Percentiles rank a stretch among this genome's conserved stretches.
These are phyloP conservation scores for Stenopsyche tienmushanensis DNA, from an alignment of 1,140 invertebrate genomes.

Conservation along the genomic window DNA sequence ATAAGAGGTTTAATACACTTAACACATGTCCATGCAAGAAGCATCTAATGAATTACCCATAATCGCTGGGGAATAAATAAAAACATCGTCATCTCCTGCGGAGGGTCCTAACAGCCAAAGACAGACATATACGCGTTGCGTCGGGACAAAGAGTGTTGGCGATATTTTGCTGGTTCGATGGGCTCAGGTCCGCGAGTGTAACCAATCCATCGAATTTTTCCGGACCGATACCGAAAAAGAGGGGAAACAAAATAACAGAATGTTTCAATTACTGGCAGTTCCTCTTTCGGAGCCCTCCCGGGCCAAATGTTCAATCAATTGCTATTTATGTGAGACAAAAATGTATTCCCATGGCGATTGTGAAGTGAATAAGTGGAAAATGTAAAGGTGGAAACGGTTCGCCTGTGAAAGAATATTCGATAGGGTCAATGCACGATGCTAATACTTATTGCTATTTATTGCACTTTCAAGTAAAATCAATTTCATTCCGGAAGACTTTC, in stretches of 20 bases:
- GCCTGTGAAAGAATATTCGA: too few species aligned
- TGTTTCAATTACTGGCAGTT: constrained; percentile 31
- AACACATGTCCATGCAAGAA: constrained; percentile 33
- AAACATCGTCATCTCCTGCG: constrained; percentile 28
- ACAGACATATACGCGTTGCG: too few species aligned
- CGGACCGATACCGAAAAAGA: constrained; percentile 3
- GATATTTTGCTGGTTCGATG: too few species aligned
- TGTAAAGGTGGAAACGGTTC: background rate
- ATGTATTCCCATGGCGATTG: constrained; percentile 26
- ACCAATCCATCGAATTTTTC: constrained; percentile 25
- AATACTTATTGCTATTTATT: too few species aligned
- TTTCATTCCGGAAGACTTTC: too few species aligned
- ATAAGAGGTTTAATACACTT: constrained; percentile 36
- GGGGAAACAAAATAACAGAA: constrained; percentile 21
- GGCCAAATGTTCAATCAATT: constrained; percentile 34
- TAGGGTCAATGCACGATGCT: too few species aligned
- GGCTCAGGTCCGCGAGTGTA: background rate
- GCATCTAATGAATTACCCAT: constrained; percentile 34
- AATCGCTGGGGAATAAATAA: constrained; percentile 38
- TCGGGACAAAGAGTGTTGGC: too few species aligned
- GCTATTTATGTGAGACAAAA: constrained; percentile 35
- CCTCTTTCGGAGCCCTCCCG: constrained; percentile 7
- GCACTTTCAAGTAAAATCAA: too few species aligned
- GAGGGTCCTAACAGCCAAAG: too few species aligned
- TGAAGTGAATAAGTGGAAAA: constrained; percentile 24